Base-by-base conservation (phyloP, 2,113 vertebrate genomes). In the Rousettus leschenaultii region DNA sequence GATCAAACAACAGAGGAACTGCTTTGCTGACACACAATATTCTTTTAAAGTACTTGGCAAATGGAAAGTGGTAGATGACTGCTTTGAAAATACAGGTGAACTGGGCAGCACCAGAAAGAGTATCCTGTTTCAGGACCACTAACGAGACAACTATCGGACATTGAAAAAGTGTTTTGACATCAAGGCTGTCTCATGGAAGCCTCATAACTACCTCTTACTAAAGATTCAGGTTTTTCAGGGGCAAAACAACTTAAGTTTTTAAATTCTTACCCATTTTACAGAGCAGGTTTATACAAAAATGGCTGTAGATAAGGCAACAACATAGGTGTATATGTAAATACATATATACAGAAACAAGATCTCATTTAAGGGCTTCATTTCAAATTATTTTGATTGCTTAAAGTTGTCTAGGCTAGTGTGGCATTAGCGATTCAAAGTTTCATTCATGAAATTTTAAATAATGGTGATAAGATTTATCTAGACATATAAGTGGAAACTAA, bases 401-500 rank as follows among this genome's bases (percentile, higher is more conserved):
- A 87, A 63, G 86, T 92, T 80, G 65, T 86, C 82, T n/a, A 66
- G 77, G 82, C 68, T 86, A 91, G 63, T 91, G 77, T 91, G 77
- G 59, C 30, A 90, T 80, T 85, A 94, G 85, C 66, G 75, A 91
- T 86, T 88, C 77, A 96, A 96, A 95, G 77, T 95, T 97, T 93
- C 74, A 96, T 97, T 97, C 93, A 95, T 96, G 83, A 96, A 97
- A 96, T 94, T 97, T 97, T 97, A 97, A 97, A 96, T 97, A 97
- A 97, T 96, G 83, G 91, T 96, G 93, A 73, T 97, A 91, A 96
- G 93, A 97, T 97, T 97, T 97, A 97, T 95, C 88, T 71, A 94
- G 91, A 95, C 82, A 63, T 43, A 74, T 38, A 68, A 96, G 82
- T 26, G 1, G 88, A 96, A 92, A 88, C 57, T 97, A 97, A 96